These are phyloP conservation scores for Phacellophora camtschatica DNA, from an alignment of 30 jellyfish, hydroid and myxozoan genomes.

Conservation along the genomic window DNA sequence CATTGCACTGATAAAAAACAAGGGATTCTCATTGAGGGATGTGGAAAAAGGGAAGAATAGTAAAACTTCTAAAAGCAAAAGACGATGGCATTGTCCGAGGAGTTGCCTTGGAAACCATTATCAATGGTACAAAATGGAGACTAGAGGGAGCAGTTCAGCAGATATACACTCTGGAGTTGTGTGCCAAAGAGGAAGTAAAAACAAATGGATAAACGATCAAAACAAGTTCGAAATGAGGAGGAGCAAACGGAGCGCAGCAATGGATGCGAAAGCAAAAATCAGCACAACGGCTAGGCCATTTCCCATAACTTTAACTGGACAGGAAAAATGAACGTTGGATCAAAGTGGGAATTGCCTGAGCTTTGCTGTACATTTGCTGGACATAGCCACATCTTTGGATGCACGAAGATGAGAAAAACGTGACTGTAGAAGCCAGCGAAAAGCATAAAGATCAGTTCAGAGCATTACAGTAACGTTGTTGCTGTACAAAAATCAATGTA, in stretches of 20 bases:
- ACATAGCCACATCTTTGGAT: too few relatives aligned
- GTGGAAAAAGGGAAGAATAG: slow-evolving; percentile 57
- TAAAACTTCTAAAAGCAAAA: slow-evolving; percentile 4
- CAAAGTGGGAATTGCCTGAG: too few relatives aligned
- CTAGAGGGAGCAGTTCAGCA: slow-evolving; percentile 60
- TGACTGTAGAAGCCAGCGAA: too few relatives aligned
- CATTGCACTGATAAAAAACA: slow-evolving; percentile 13
- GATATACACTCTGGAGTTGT: slow-evolving; percentile 9
- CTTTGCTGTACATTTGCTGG: too few relatives aligned
- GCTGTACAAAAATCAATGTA: too few relatives aligned
- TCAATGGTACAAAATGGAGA: slow-evolving; percentile 14
- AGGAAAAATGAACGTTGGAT: too few relatives aligned
- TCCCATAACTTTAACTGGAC: too few relatives aligned
- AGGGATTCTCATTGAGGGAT: slow-evolving; percentile 24
- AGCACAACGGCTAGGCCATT: slow-evolving; percentile 23
- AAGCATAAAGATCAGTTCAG: too few relatives aligned
- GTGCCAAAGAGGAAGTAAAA: background rate
- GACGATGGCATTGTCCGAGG: slow-evolving; percentile 23
- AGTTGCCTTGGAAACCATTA: slow-evolving; percentile 2
- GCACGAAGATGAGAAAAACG: too few relatives aligned
- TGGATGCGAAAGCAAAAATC: slow-evolving; percentile 23
- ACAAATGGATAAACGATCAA: background rate
- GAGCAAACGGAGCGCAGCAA: background rate
- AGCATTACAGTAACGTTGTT: too few relatives aligned
- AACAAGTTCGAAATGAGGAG: background rate